Base-by-base conservation (phyloP, 1,140 invertebrate genomes). In the Anastatus disparis region DNA sequence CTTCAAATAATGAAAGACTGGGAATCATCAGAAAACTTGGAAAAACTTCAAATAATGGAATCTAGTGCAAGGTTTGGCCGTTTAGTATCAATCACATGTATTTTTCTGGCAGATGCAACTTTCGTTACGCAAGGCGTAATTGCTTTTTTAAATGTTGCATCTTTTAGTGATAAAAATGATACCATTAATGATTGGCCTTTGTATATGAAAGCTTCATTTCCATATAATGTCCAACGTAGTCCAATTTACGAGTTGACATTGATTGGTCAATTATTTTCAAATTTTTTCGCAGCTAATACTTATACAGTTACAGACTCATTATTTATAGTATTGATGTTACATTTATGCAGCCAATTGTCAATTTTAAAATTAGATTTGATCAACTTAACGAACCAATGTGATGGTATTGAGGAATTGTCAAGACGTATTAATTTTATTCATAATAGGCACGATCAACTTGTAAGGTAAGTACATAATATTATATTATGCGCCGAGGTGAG, bases 241-340 rank as follows among this genome's bases (percentile, higher is more conserved):
- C 86, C 86, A 10, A 81, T 81, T 1, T 88, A 83, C 70, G 84
- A 87, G 70, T 40, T 87, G 7, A 87, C 84, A 0, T 87, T 84
- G 65, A 2, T 73, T 0, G 81, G 87, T 31, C 87, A 88, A 76
- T 74, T 84, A 3, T 63, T 77, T 0, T 81, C 82, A 0, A 72
- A 85, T 3, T 70, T 76, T 3, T 15, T 82, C 0, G 75, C 78
- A 0, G 84, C 83, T 0, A 75, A 70, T 6, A 75, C 85, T 3
- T 87, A 86, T 63, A 75, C 85, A 0, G 78, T 76, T 55, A 79
- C 85, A 61, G 85, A 88, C 26, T 79, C 78, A 0, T 68, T 88
- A 22, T 79, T 86, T 17, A 75, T 79, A 0, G 73, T 83, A 0
- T 70, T 88, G 7, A 78, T 85, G n/a, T 81, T 84, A 3, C 85